These are phyloP conservation scores for Diachrysia chrysitis DNA, from an alignment of 2,888 invertebrate species.

Conservation along the genomic window DNA sequence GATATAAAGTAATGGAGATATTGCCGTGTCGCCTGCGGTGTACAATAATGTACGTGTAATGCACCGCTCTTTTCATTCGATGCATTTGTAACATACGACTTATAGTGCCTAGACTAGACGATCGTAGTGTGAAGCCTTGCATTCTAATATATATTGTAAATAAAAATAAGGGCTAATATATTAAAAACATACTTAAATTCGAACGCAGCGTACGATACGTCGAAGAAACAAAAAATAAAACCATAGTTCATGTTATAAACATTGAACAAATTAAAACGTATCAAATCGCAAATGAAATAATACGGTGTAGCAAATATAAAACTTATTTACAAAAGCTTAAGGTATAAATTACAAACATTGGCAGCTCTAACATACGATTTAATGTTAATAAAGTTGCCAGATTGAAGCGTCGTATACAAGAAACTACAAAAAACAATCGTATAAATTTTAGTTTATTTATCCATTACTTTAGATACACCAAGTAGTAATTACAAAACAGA, in stretches of 20 bases:
- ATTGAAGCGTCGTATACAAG: background rate
- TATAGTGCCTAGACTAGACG: slow-evolving; percentile 60
- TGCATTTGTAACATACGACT: slow-evolving; percentile 37
- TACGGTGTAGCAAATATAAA: background rate
- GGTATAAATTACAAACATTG: background rate
- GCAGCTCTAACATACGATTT: background rate
- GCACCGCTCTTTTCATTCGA: slow-evolving; percentile 14
- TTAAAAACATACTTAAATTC: background rate
- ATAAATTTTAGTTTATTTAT: background rate
- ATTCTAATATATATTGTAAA: slow-evolving; percentile 46
- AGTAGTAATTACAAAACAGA: background rate
- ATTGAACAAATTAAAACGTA: background rate
- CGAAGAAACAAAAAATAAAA: background rate
- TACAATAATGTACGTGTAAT: background rate
- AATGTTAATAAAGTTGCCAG: background rate
- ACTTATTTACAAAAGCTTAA: background rate
- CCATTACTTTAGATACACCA: background rate
- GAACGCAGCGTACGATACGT: background rate
- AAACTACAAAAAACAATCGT: background rate
- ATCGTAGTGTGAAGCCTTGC: slow-evolving; percentile 30
- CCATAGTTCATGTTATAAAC: background rate
- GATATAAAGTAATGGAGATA: background rate
- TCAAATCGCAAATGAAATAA: background rate
- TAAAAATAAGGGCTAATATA: slow-evolving; percentile 28
- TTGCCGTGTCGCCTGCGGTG: background rate